Evolutionary conservation across 2,888 invertebrate species (phyloP).

Genomic region (Aromia moschata): DNA sequence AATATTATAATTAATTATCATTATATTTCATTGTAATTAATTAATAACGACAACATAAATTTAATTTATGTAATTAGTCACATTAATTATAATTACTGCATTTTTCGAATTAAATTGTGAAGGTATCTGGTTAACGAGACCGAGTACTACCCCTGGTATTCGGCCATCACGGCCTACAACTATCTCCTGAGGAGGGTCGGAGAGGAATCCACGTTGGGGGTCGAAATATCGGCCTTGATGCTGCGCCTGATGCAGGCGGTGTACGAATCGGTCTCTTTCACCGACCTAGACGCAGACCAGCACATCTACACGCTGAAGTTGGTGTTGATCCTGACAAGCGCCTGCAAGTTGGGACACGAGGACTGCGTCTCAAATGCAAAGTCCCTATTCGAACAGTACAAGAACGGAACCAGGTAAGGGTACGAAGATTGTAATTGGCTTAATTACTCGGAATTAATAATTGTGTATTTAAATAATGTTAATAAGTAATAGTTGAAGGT

Average conservation of each 20-base stretch:
- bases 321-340: conserved; percentile 66
- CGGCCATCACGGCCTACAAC: conserved; percentile 67
- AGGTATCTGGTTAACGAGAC: conserved; percentile 74
- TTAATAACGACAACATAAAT: too few relatives aligned
- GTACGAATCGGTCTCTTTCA: conserved; percentile 37
- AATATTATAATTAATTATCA: too few relatives aligned
- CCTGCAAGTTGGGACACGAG: conserved; percentile 70
- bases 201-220: conserved; percentile 25
- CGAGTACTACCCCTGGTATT: conserved; percentile 80
- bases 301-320: conserved; percentile 70
- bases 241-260: conserved; percentile 34
- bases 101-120: too few relatives aligned
- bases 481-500: too few relatives aligned
- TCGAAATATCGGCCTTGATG: not conserved
- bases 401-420: conserved; percentile 15
- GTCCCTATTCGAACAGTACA: conserved; percentile 51
- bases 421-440: too few relatives aligned
- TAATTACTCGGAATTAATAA: too few relatives aligned
- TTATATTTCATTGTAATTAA: too few relatives aligned
- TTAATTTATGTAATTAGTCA: too few relatives aligned
- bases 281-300: conserved; percentile 16
- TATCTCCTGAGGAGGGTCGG: conserved; percentile 45
- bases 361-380: conserved; percentile 67
- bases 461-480: too few relatives aligned
- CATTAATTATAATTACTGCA: too few relatives aligned